Evolutionary conservation across 1,140 invertebrate genomes (phyloP), one percentile per base, ranked within the genome.

Genomic region (Halotydeus destructor): DNA sequence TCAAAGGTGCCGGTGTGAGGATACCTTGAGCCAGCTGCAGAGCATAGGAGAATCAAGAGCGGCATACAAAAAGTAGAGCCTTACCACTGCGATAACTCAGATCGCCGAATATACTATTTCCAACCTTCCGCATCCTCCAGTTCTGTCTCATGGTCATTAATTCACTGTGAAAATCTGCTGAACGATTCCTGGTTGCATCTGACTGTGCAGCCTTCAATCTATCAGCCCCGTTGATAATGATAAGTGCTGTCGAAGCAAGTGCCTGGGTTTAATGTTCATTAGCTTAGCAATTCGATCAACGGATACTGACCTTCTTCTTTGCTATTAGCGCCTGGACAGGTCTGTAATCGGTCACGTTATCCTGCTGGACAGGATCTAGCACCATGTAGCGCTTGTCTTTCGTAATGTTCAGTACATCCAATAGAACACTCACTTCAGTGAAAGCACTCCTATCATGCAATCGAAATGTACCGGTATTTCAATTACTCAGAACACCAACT

Each of bases 321-420:
- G 84, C 81, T 54, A 89, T 78, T 1, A 94, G 74, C 56, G 81
- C 79, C 0, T 83, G 73, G 62, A 86, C 78, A 12, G 75, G 71
- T 53, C 83, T 84, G 0, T 72, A 70, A 54, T 93, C 85, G n/a
- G n/a, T n/a, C 25, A 68, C 60, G 8, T 8, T 8, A 24, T 93
- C 85, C 55, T 84, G 78, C 43, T 76, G 74, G 1, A 94, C 76
- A 18, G 83, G 84, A 65, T 94, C 86, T 37, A 94, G 58, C 21
- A 93, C 82, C 71, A 96, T 75, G 52, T 93, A 94, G 44, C 76
- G 69, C 56, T 91, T 91, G 49, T 91, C 80, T 61, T 88, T 89
- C 2, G 83, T 76, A 53, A 94, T 77, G 34, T 76, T 72, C 5
- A 96, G 64, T 0, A 94, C 85, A 69, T 96, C 89, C 31, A 79